Evolutionary conservation across 2,113 vertebrate genomes (phyloP), one percentile per base, ranked within the genome.

Genomic region (Anhinga rufa): DNA sequence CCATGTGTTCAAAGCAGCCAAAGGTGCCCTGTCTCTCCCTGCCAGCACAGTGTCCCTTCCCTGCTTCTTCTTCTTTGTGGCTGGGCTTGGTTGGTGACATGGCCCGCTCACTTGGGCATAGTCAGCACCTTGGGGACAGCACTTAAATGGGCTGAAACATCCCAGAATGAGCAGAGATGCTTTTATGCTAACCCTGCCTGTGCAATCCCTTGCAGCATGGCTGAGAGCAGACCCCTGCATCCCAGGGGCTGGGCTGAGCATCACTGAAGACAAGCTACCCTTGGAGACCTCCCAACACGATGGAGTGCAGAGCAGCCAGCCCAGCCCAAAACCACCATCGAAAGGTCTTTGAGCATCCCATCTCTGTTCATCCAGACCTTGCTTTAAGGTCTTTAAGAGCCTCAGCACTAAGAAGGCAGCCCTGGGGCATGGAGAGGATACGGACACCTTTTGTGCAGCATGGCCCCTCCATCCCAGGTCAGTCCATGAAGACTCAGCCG

Each of bases 401-500:
- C 57, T 66, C 68, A 29, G 51, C 15, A 58, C 21, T 31, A 44
- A 24, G 58, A 34, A 51, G 32, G 24, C 57, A 77, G 70, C 2
- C 4, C 61, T 68, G 32, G 29, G 17, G 10, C 28, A 58, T 2
- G 12, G 40, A 86, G 26, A 72, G 20, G 62, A 74, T 28, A 77
- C 0, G 5, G 17, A 75, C 8, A 55, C 36, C 13, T 54, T 82
- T 71, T 46, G 42, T 60, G 57, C 19, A 76, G 62, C 26, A 15
- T 7, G 20, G 64, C 17, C 7, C 9, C 31, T 71, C 52, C 52
- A 60, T 42, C 32, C 52, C 42, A 55, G 42, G 77, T 32, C n/a
- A 42, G 26, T 29, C 57, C 38, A 9, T 10, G 40, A 8, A 38
- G 38, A 38, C 25, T 46, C 46, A 40, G n/a, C 9, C 0, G 0